These are phyloP conservation scores for Cyanistes caeruleus DNA, from an alignment of 2,113 vertebrate species.

Conservation along the genomic window DNA sequence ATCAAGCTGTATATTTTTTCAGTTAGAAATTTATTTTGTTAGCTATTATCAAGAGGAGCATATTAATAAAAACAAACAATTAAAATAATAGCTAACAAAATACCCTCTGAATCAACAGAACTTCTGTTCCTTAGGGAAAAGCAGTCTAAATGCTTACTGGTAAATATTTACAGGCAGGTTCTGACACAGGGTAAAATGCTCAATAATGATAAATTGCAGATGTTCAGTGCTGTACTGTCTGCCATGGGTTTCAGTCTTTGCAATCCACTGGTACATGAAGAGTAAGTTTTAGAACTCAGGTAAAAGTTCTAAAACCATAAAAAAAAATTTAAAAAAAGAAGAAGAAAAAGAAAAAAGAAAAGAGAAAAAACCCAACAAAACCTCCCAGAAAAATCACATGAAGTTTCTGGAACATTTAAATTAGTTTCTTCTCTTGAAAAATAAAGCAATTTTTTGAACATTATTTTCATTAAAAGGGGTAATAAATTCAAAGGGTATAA, in stretches of 20 bases:
- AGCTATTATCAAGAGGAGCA: neutral
- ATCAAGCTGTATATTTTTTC: neutral
- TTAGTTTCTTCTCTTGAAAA: neutral
- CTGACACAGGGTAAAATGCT: neutral
- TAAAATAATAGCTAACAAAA: slow-evolving; percentile 3
- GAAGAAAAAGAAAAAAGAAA: too few species aligned
- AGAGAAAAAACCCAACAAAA: rapidly evolving
- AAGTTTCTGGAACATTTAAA: slow-evolving; percentile 23
- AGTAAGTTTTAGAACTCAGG: neutral
- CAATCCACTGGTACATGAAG: neutral
- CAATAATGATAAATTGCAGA: neutral
- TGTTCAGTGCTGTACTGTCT: neutral
- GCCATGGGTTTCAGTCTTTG: neutral
- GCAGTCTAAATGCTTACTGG: neutral
- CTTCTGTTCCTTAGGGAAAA: neutral
- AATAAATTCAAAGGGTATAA: slow-evolving; percentile 30
- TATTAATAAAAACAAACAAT: slow-evolving; percentile 29
- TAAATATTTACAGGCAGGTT: slow-evolving; percentile 22
- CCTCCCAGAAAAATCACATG: neutral
- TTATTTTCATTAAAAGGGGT: neutral
- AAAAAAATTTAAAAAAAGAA: neutral
- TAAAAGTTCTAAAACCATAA: slow-evolving; percentile 5
- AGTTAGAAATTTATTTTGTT: neutral
- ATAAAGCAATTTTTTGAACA: neutral
- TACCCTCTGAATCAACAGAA: neutral